phyloP scores from a whole-genome alignment of 1,140 invertebrate species.

The Bactericera cockerelli region DNA sequence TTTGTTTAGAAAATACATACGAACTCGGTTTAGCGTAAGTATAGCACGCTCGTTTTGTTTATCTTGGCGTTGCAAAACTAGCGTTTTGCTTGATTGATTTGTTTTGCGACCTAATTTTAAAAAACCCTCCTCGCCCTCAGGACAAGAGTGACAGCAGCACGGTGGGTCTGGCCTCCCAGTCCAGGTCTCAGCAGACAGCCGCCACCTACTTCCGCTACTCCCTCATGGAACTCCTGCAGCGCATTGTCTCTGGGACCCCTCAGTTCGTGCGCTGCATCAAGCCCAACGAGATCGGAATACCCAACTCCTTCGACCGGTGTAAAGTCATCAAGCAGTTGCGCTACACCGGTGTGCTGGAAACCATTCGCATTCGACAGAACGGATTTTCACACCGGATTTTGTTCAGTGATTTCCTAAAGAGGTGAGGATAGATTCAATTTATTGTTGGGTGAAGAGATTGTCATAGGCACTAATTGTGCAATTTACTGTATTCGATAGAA shows the following conservation, averaged over 20 bases:
- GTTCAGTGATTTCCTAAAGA: constrained; percentile 63
- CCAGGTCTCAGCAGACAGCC: constrained; percentile 65
- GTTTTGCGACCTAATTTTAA: too few relatives aligned
- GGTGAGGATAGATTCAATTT: constrained; percentile 40
- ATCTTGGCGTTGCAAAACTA: too few relatives aligned
- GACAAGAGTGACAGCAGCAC: constrained; percentile 12
- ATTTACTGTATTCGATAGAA: constrained; percentile 48
- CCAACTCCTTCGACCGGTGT: constrained; percentile 47
- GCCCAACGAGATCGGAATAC: constrained; percentile 55
- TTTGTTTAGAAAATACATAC: too few relatives aligned
- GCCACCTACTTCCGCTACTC: constrained; percentile 72
- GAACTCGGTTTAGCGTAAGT: too few relatives aligned
- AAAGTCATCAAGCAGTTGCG: constrained; percentile 60
- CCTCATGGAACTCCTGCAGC: constrained; percentile 67
- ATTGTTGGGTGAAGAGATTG: background rate
- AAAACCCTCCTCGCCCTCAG: background rate
- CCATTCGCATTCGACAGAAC: constrained; percentile 60
- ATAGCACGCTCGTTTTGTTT: too few relatives aligned
- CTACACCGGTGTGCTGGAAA: constrained; percentile 68
- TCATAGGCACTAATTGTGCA: background rate
- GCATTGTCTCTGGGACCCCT: constrained; percentile 61
- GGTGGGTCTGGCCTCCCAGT: constrained; percentile 41
- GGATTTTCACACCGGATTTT: constrained; percentile 65
- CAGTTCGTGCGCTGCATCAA: constrained; percentile 75
- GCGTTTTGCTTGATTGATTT: too few relatives aligned